Conservation (phyloP, 37 sponge, comb jelly and placozoan species). For the Ephydatia muelleri region DNA sequence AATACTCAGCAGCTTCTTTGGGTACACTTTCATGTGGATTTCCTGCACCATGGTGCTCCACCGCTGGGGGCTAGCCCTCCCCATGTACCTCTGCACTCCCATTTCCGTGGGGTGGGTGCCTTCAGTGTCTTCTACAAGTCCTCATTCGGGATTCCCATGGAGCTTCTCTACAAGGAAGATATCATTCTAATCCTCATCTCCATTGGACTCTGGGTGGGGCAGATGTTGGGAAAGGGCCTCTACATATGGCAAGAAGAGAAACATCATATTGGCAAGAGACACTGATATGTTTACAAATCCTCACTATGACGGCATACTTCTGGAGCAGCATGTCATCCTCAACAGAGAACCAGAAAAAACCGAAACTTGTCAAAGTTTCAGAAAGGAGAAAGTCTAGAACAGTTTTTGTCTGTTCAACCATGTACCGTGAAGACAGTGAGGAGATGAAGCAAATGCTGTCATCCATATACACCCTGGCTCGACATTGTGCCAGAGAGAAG, state of each 20-base stretch:
- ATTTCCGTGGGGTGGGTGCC: too few species aligned
- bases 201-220: constrained; percentile 51
- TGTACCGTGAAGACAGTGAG: constrained; percentile 73
- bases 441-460: constrained; percentile 86
- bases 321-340: constrained; percentile 69
- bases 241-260: constrained; percentile 47
- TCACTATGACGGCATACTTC: constrained; percentile 69
- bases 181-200: constrained; percentile 12
- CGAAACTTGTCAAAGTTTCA: background rate
- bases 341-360: constrained; percentile 49
- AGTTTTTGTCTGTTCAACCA: constrained; percentile 87
- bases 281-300: constrained; percentile 73
- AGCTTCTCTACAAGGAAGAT: too few species aligned
- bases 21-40: too few species aligned
- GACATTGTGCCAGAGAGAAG: constrained; percentile 43
- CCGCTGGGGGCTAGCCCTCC: too few species aligned
- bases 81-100: too few species aligned
- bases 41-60: too few species aligned
- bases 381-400: constrained; percentile 7
- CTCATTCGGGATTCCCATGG: too few species aligned
- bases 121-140: too few species aligned
- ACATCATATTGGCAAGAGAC: constrained; percentile 64
- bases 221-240: constrained; percentile 44
- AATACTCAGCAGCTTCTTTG: too few species aligned
- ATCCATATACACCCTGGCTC: constrained; percentile 70